Evolutionary conservation across 2,797 vertebrate genomes (phyloP), one percentile per base, ranked within the genome.

Genomic region (Chiloscyllium punctatum): DNA sequence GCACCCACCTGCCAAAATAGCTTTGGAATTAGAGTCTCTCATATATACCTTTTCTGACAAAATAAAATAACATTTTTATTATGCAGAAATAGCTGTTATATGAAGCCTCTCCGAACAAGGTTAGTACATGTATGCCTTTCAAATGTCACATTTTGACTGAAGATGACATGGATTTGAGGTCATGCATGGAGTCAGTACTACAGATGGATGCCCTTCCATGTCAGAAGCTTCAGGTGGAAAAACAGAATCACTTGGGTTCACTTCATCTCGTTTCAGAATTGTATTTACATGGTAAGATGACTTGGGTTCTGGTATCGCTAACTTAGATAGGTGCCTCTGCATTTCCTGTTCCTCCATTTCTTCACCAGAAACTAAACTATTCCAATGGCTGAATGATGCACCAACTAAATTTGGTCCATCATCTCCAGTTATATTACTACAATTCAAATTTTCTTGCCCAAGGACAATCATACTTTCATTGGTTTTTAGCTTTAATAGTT

Each of bases 321-420:
- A 37, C 88, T 95, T 95, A 62, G 87, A 74, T 95, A 96, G 96
- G 68, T 96, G 96, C 96, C 96, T 97, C 97, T 97, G 96, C 42
- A 96, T 96, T 95, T 97, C 97, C 96, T 97, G 97, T 97, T 98
- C 98, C 95, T 98, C 98, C 98, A 97, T 98, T 96, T 98, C 98
- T 96, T 98, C 98, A 94, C 97, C 97, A 95, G 96, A 88, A 96
- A 96, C 96, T 95, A 96, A 96, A 96, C 96, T 96, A 94, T 91
- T 94, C 96, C 96, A 96, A 84, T 48, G 96, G 68, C 96, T 95
- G 53, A 94, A 96, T 30, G 96, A 96, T 82, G 96, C 95, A 74
- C 72, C 95, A 79, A 97, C 96, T 95, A 77, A 95, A 95, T 95
- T 95, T 95, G 71, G 51, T 71, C 71, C 94, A 95, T 77, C 8